Evolutionary conservation across 2,113 vertebrate genomes (phyloP).

Genomic region (Coptodon rendalli): DNA sequence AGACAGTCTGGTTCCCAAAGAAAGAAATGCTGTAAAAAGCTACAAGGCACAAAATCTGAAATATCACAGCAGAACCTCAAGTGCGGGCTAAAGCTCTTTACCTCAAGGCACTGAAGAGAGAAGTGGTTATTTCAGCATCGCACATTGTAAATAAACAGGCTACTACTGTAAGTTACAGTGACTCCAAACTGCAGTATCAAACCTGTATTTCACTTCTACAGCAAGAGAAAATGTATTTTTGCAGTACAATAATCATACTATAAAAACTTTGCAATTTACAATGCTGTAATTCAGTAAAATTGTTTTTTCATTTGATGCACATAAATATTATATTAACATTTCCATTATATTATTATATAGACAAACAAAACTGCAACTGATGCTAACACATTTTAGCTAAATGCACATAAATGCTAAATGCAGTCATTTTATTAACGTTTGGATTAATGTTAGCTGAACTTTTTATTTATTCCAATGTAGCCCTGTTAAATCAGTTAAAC

Average conservation of each 20-base stretch:
- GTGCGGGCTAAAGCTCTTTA: neutral
- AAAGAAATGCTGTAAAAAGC: neutral
- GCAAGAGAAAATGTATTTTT: neutral
- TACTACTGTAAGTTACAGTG: neutral
- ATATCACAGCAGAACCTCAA: neutral
- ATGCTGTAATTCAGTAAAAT: neutral
- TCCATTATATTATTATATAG: neutral
- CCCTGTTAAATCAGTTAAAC: neutral
- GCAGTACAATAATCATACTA: neutral
- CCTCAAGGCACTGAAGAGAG: neutral
- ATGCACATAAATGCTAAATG: neutral
- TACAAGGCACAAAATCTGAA: neutral
- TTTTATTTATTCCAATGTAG: neutral
- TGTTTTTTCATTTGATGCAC: rapidly evolving
- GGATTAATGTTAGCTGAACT: neutral
- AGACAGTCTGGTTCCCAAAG: neutral
- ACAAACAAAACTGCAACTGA: neutral
- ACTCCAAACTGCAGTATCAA: neutral
- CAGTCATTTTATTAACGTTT: neutral
- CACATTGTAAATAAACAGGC: neutral
- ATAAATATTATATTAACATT: neutral
- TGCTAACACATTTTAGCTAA: neutral
- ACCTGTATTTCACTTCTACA: neutral
- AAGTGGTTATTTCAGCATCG: neutral
- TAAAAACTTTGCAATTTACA: neutral